Base-by-base conservation (phyloP, 2,797 vertebrate species). In the Coracias cyanogaster region DNA sequence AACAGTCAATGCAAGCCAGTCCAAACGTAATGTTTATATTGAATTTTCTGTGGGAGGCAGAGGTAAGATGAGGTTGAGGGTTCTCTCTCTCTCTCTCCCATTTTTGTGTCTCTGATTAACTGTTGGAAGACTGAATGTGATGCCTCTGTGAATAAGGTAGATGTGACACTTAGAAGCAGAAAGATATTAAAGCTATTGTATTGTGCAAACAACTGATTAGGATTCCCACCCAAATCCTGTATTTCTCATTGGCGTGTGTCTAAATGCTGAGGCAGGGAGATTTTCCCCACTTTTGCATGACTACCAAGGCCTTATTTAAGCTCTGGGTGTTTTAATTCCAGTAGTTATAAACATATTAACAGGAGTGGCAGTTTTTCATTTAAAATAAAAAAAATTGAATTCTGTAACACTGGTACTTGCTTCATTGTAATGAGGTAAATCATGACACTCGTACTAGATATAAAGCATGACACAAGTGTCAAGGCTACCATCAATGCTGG, bases 11-110 rank as follows among this genome's bases (percentile, higher is more conserved):
- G 49, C 62, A 90, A 86, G 29, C 46, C 66, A 45, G 7, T 86
- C 48, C 43, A 88, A 94, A 77, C 57, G 28, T 52, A 94, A 82
- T 83, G 43, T 58, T 93, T 70, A 12, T 79, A 86, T 79, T 79
- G 85, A 79, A 81, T 95, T 90, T 94, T 82, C 80, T 62, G 46
- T 77, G 62, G 73, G 35, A 87, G 61, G 39, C 28, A 86, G 54
- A 48, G 35, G 29, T 69, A 83, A 86, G 51, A 76, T 72, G 43
- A 85, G 33, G 52, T 60, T 94, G 87, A 82, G 33, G 15, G 28
- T 74, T 82, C 22, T 73, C 37, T 29, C 31, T 82, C 51, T 76
- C 64, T 70, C 24, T 58, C 77, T 16, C n/a, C 6, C 16, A 31
- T 83, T 77, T 60, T 60, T 7, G 2, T 45, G 28, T 43, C 58